Evolutionary conservation across 2,113 vertebrate genomes (phyloP).

Genomic region (Antechinus flavipes): DNA sequence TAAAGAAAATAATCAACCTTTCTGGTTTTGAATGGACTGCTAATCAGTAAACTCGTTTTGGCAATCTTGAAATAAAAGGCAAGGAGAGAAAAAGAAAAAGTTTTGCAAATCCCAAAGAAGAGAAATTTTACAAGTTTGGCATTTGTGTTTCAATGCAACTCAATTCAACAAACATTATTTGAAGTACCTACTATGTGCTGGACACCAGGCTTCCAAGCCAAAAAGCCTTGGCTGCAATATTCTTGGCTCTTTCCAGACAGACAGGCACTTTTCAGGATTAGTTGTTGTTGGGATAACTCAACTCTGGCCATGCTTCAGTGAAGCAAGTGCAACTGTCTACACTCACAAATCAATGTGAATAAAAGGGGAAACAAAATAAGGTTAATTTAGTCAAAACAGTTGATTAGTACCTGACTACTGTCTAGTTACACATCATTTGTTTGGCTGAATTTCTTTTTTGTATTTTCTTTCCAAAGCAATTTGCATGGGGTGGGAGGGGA

Average conservation of each 20-base stretch:
- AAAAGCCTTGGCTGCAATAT: conserved; percentile 4
- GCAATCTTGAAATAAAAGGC: not conserved
- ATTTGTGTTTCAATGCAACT: conserved; percentile 17
- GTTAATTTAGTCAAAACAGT: conserved; percentile 58
- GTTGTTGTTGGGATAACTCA: conserved; percentile 57
- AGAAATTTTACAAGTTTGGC: conserved; percentile 13
- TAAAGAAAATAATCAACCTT: conserved; percentile 28
- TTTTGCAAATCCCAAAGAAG: not conserved
- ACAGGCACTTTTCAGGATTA: conserved; percentile 55
- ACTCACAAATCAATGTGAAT: conserved; percentile 58
- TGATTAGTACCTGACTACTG: conserved; percentile 37
- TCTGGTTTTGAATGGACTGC: conserved; percentile 9
- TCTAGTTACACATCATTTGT: conserved; percentile 52
- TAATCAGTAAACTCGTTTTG: conserved; percentile 8
- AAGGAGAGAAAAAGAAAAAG: not conserved
- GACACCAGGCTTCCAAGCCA: not conserved
- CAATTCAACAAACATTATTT: not conserved
- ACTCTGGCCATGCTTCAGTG: conserved; percentile 14
- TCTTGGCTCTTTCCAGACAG: conserved; percentile 50
- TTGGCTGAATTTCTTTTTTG: conserved; percentile 51
- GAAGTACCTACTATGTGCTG: not conserved
- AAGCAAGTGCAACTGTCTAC: conserved; percentile 65
- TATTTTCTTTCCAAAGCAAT: conserved; percentile 51
- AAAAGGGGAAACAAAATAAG: not conserved
- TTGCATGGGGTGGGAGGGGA: not conserved